Evolutionary conservation across 2,113 vertebrate species (phyloP).

Genomic region (Ascaphus truei): DNA sequence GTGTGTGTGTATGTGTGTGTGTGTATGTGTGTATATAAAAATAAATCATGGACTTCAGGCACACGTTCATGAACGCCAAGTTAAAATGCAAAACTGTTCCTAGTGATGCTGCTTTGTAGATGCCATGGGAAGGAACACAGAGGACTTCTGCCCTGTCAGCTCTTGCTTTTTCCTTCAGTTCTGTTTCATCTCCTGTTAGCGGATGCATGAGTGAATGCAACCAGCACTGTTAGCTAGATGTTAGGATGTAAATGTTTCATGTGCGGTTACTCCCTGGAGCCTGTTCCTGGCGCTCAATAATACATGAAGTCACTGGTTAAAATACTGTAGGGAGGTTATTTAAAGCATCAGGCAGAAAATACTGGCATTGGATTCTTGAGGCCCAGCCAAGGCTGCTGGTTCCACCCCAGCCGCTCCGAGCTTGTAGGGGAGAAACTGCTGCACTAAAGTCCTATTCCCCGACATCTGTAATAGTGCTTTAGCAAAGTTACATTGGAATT

Average conservation of each 20-base stretch:
- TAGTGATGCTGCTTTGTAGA: background rate
- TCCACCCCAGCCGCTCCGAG: background rate
- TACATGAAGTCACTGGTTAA: conserved; percentile 41
- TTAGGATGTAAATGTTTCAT: conserved; percentile 59
- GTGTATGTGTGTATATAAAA: no score
- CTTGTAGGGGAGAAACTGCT: background rate
- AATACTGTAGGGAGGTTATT: conserved; percentile 42
- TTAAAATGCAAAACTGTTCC: no score
- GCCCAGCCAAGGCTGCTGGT: background rate
- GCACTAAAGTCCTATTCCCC: background rate
- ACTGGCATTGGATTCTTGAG: background rate
- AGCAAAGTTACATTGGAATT: no score
- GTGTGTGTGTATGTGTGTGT: no score
- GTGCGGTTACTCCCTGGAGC: conserved; percentile 48
- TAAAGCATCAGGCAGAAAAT: conserved; percentile 17
- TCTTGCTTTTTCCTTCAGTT: background rate
- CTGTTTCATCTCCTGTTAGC: conserved; percentile 37
- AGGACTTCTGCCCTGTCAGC: background rate
- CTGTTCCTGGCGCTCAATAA: conserved; percentile 48
- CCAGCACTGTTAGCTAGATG: conserved; percentile 42
- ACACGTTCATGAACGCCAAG: background rate
- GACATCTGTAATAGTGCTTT: background rate
- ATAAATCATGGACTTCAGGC: no score
- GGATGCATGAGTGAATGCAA: conserved; percentile 39
- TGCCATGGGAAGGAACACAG: background rate